These are phyloP conservation scores for Xestia c-nigrum DNA, from an alignment of 2,888 invertebrate genomes.

Conservation along the genomic window DNA sequence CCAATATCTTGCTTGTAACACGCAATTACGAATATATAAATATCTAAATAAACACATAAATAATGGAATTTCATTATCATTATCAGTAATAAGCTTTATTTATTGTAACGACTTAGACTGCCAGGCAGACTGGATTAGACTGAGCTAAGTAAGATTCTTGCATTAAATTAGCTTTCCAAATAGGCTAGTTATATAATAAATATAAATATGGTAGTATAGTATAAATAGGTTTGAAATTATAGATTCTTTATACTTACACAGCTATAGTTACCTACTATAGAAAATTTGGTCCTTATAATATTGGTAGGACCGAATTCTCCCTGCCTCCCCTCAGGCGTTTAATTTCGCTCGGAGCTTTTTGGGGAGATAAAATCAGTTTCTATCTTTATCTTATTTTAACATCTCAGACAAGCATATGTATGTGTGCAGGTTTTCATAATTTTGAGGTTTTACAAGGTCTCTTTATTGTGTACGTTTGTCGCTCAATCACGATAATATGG, in stretches of 20 bases:
- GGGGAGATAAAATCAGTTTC: slow-evolving; percentile 45
- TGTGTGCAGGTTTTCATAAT: background rate
- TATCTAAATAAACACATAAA: slow-evolving; percentile 46
- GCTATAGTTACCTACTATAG: background rate
- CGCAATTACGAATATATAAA: slow-evolving; percentile 41
- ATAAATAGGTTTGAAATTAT: background rate
- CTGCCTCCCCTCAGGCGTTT: slow-evolving; percentile 46
- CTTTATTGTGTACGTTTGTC: background rate
- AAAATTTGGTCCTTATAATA: slow-evolving; percentile 22
- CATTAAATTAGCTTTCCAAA: slow-evolving; percentile 17
- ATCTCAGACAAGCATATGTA: slow-evolving; percentile 1
- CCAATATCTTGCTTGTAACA: slow-evolving; percentile 35
- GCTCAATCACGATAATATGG: background rate
- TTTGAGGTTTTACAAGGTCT: background rate
- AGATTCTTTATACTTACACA: slow-evolving; percentile 11
- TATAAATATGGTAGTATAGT: background rate
- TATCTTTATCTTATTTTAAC: slow-evolving; percentile 32
- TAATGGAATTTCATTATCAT: slow-evolving; percentile 38
- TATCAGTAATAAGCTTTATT: slow-evolving; percentile 40
- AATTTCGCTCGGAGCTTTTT: slow-evolving; percentile 41
- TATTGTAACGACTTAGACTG: slow-evolving; percentile 30
- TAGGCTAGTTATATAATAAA: background rate
- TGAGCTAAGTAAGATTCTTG: slow-evolving; percentile 11
- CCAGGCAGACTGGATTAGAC: background rate
- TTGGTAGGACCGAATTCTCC: slow-evolving; percentile 16